phyloP scores from a whole-genome alignment of 1,140 invertebrate species.

The Nephila pilipes region DNA sequence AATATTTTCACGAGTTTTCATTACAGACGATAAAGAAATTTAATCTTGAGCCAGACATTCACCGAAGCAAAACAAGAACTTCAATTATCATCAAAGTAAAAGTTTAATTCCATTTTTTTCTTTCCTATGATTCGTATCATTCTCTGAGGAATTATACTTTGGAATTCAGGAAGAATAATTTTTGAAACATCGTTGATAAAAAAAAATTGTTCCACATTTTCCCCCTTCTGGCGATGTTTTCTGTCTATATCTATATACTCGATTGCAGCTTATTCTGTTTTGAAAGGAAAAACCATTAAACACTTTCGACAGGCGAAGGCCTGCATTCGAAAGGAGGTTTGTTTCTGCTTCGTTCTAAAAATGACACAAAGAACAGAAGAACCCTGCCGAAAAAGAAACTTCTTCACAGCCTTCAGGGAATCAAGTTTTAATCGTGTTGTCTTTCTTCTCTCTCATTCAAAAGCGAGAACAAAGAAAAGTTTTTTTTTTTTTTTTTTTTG shows the following conservation, averaged over 20 bases:
- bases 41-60: background rate
- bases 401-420: slow-evolving; percentile 36
- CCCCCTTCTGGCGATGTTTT: background rate
- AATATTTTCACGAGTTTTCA: background rate
- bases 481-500: background rate
- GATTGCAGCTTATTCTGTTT: background rate
- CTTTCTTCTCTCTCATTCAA: slow-evolving; percentile 35
- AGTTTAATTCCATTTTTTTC: background rate
- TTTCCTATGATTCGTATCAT: background rate
- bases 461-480: slow-evolving; percentile 43
- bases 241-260: slow-evolving; percentile 15
- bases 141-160: background rate
- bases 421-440: slow-evolving; percentile 60
- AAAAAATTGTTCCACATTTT: background rate
- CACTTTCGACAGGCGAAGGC: background rate
- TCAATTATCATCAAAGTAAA: background rate
- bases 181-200: background rate
- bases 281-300: slow-evolving; percentile 22
- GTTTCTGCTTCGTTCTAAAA: slow-evolving; percentile 7
- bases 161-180: background rate
- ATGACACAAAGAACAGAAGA: background rate
- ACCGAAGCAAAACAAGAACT: slow-evolving; percentile 7
- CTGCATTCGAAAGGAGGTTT: slow-evolving; percentile 9
- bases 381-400: slow-evolving; percentile 36
- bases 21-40: background rate